Evolutionary conservation across 2,797 vertebrate genomes (phyloP).

Genomic region (Dromococcyx pavoninus): DNA sequence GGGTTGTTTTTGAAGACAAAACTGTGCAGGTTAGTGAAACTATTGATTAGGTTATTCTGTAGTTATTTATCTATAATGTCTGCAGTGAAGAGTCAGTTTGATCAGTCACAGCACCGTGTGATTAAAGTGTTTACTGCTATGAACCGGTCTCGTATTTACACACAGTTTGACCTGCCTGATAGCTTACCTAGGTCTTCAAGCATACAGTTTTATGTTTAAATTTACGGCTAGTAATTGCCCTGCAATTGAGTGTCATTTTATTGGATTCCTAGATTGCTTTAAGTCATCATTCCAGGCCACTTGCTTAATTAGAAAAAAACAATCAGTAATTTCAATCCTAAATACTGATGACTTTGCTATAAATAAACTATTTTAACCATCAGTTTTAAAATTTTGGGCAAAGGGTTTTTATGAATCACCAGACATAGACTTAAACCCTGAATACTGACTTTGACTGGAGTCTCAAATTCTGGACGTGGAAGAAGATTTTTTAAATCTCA

Average conservation of each 20-base stretch:
- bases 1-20: neutral
- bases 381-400: neutral
- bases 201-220: neutral
- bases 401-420: neutral
- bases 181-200: neutral
- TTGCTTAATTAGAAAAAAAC: neutral
- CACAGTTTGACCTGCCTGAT: neutral
- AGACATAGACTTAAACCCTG: neutral
- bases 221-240: neutral
- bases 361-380: neutral
- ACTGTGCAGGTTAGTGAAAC: neutral
- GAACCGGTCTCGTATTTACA: neutral
- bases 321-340: neutral
- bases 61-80: neutral
- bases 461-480: neutral
- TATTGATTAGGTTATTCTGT: neutral
- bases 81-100: neutral
- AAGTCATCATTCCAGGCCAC: neutral
- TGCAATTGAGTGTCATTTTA: no score
- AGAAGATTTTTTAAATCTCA: neutral
- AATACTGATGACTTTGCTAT: neutral
- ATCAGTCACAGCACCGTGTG: neutral
- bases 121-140: neutral
- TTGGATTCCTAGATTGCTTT: neutral
- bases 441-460: neutral